Evolutionary conservation across 2,797 vertebrate genomes (phyloP).

Genomic region (Mormyrops boulengeri): DNA sequence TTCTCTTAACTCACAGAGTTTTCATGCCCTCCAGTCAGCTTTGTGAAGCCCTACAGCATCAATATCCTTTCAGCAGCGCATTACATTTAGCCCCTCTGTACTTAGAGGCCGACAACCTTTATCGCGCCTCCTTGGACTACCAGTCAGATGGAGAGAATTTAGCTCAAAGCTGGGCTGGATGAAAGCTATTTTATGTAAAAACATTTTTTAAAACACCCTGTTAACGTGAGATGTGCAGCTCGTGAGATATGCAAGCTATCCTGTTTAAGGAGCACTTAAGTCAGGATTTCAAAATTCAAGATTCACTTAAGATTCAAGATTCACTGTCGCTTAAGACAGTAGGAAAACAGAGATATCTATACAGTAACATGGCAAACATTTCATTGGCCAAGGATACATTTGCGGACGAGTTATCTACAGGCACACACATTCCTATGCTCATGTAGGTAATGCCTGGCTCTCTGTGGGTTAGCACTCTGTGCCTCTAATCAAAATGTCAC

Average conservation of each 20-base stretch:
- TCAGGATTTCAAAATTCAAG: neutral
- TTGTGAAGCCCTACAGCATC: slow-evolving; percentile 76
- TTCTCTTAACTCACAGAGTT: slow-evolving; percentile 82
- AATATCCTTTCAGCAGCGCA: slow-evolving; percentile 71
- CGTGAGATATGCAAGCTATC: neutral
- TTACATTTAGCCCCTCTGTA: neutral
- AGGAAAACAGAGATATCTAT: neutral
- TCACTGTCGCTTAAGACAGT: neutral
- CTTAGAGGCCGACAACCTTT: neutral
- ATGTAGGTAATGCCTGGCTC: neutral
- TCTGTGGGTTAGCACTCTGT: neutral
- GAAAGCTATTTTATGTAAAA: neutral
- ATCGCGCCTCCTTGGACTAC: neutral
- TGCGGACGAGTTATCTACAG: neutral
- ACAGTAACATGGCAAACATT: neutral
- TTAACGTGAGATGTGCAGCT: neutral
- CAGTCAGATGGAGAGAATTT: neutral
- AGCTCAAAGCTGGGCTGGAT: neutral
- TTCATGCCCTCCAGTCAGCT: slow-evolving; percentile 87
- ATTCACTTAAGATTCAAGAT: neutral
- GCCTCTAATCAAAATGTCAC: neutral
- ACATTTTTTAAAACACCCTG: neutral
- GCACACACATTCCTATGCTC: neutral
- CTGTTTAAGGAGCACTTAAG: neutral
- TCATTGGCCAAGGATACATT: neutral